These are phyloP conservation scores for Hypothenemus hampei DNA, from an alignment of 1,140 invertebrate genomes.

Conservation along the genomic window DNA sequence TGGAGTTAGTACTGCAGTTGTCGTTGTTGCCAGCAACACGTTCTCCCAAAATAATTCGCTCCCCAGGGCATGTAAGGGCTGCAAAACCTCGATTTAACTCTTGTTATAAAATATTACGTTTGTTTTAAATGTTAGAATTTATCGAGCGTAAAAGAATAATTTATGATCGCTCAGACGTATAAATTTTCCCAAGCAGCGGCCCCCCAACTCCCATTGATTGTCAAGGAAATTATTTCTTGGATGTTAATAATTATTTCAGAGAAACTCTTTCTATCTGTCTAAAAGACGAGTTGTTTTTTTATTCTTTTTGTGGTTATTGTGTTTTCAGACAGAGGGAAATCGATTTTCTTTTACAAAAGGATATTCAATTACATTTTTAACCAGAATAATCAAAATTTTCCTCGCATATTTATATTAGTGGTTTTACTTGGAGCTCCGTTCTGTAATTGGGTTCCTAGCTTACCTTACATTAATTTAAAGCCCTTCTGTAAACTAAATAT, in stretches of 20 bases:
- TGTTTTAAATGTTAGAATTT: conserved; percentile 5
- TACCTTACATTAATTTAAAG: conserved; percentile 10
- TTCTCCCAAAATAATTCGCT: not conserved
- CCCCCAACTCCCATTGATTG: conserved; percentile 14
- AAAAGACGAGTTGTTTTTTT: too few relatives aligned
- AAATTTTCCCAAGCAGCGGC: conserved; percentile 14
- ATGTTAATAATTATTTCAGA: conserved; percentile 12
- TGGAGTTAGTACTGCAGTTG: not conserved
- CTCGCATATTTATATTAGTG: not conserved
- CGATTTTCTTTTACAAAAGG: not conserved
- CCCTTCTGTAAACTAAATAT: not conserved
- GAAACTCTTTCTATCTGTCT: too few relatives aligned
- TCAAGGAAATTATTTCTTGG: conserved; percentile 10
- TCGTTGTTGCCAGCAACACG: not conserved
- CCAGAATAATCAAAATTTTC: not conserved
- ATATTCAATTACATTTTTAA: not conserved
- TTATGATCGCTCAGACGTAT: conserved; percentile 13
- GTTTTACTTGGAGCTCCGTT: conserved; percentile 1
- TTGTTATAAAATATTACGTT: not conserved
- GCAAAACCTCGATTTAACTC: not conserved
- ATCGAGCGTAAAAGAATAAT: conserved; percentile 17
- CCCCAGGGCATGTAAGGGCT: not conserved
- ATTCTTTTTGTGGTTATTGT: not conserved
- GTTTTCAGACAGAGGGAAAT: not conserved
- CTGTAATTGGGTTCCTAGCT: conserved; percentile 2